phyloP scores from a whole-genome alignment of 2,888 invertebrate species.

The Dynastes tityus region DNA sequence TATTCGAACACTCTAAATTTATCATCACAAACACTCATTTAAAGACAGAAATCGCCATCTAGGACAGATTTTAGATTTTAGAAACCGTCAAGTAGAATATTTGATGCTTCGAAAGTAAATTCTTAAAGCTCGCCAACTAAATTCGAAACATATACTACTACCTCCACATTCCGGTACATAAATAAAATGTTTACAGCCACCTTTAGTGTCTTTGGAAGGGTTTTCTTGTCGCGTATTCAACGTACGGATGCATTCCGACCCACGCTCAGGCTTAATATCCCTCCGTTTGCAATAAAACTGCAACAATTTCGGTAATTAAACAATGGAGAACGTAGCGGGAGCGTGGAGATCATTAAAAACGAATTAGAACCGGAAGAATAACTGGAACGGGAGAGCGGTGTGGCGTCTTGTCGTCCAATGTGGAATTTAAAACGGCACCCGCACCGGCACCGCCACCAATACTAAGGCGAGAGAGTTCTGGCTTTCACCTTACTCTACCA shows the following conservation, averaged over 20 bases:
- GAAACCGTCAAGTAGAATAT: too few species aligned
- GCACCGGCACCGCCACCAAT: not conserved
- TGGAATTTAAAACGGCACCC: not conserved
- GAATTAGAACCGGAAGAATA: conserved; percentile 28
- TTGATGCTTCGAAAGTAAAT: too few species aligned
- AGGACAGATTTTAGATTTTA: too few species aligned
- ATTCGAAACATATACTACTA: too few species aligned
- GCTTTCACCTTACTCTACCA: not conserved
- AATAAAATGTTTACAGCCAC: too few species aligned
- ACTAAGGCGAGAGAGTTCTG: not conserved
- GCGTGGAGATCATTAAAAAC: conserved; percentile 39
- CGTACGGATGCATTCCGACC: not conserved
- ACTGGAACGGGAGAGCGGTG: not conserved
- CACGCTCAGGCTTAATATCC: not conserved
- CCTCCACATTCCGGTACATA: too few species aligned
- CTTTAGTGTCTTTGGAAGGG: not conserved
- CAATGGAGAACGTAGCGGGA: not conserved
- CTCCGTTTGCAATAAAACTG: not conserved
- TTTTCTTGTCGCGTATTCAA: not conserved
- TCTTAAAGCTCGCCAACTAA: too few species aligned
- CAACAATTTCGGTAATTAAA: conserved; percentile 28
- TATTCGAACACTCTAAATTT: too few species aligned
- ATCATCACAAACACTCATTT: too few species aligned
- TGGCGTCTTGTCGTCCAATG: conserved; percentile 9
- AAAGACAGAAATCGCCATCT: too few species aligned